Conservation (phyloP, 2,797 vertebrate species). For the Tragelaphus oryx region DNA sequence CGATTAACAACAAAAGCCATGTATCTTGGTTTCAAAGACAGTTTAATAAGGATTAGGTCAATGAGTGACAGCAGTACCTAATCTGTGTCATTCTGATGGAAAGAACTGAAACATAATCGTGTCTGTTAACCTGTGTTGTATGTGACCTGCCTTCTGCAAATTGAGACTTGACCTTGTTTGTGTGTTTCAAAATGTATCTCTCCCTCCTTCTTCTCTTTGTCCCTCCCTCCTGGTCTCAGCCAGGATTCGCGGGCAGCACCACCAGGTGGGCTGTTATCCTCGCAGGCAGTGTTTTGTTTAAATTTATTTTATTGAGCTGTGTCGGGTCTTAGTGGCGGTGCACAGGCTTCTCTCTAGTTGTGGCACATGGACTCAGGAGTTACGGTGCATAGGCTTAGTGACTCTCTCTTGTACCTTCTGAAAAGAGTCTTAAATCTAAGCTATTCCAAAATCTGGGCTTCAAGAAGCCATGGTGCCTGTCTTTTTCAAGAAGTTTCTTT, state of each 20-base stretch:
- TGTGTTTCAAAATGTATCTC: background rate
- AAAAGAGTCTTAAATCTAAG: constrained; percentile 39
- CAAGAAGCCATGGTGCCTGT: background rate
- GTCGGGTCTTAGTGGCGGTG: background rate
- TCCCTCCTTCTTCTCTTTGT: background rate
- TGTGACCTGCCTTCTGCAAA: background rate
- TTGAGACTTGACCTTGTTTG: background rate
- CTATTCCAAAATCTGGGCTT: constrained; percentile 24
- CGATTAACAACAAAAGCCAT: background rate
- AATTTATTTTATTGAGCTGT: background rate
- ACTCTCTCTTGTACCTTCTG: background rate
- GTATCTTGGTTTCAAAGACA: background rate
- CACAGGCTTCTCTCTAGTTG: background rate
- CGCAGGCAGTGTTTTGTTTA: background rate
- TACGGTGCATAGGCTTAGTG: background rate
- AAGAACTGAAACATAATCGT: background rate
- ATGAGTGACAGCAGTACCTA: background rate
- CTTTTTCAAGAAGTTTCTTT: background rate
- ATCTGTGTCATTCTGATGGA: background rate
- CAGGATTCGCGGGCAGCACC: background rate
- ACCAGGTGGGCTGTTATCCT: background rate
- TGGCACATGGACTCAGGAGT: background rate
- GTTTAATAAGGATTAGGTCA: background rate
- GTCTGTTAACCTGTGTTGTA: background rate
- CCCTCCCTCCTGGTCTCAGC: background rate